These are phyloP conservation scores for Alaudala cheleensis DNA, from an alignment of 2,113 vertebrate genomes.

Conservation along the genomic window DNA sequence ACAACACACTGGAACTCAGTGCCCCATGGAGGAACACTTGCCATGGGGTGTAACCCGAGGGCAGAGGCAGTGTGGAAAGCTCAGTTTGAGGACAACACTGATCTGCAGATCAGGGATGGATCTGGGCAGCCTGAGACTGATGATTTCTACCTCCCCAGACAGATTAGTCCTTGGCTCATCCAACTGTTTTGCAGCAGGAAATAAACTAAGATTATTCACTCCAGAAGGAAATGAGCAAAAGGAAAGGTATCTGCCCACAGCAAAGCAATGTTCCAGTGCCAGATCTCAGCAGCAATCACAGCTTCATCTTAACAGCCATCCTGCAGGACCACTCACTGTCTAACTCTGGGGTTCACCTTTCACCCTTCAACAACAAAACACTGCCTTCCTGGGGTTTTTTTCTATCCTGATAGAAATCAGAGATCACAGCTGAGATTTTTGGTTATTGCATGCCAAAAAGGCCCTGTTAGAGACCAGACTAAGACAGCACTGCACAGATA, in stretches of 20 bases:
- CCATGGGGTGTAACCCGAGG: rapidly evolving
- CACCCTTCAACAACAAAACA: background rate
- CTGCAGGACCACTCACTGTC: background rate
- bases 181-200: background rate
- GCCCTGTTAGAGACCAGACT: background rate
- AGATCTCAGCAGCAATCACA: background rate
- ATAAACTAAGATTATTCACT: background rate
- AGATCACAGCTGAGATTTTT: background rate
- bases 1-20: rapidly evolving
- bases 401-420: background rate
- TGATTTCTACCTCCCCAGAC: background rate
- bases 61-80: background rate
- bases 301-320: background rate
- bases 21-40: rapidly evolving
- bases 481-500: background rate
- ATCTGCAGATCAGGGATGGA: background rate
- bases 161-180: background rate
- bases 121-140: background rate
- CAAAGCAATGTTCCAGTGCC: background rate
- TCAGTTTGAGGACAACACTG: background rate
- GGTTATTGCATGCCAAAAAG: background rate
- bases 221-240: background rate
- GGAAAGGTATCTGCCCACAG: background rate
- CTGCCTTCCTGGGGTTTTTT: background rate
- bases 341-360: background rate